These are phyloP conservation scores for Eupithecia abbreviata DNA, from an alignment of 2,888 invertebrate species.

Conservation along the genomic window DNA sequence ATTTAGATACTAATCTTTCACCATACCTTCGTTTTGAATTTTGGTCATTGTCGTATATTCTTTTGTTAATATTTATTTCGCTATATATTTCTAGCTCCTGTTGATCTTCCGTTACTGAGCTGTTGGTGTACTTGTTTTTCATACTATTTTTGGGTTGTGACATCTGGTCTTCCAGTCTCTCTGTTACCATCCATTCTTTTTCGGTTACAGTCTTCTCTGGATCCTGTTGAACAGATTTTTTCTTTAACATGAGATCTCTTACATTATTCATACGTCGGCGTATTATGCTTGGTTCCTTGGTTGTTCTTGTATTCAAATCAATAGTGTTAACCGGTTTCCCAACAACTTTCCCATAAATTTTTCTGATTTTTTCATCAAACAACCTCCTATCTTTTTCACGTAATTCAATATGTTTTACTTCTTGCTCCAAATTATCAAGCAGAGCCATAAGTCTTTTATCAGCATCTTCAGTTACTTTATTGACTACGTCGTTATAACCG, in stretches of 20 bases:
- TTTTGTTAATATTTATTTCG: background rate
- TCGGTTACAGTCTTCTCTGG: conserved; percentile 15
- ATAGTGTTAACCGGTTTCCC: conserved; percentile 45
- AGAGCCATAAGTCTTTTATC: conserved; percentile 62
- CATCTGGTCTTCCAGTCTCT: conserved; percentile 26
- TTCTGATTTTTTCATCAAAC: conserved; percentile 66
- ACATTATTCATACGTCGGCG: conserved; percentile 15
- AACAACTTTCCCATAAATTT: conserved; percentile 63
- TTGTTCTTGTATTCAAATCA: conserved; percentile 22
- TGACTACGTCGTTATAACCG: conserved; percentile 26
- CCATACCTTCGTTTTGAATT: background rate
- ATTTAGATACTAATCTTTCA: background rate
- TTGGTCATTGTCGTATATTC: background rate
- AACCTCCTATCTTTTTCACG: conserved; percentile 60
- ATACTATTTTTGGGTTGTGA: conserved; percentile 20
- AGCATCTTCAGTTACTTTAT: conserved; percentile 48
- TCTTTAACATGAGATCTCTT: conserved; percentile 10
- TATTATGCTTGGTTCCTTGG: conserved; percentile 14
- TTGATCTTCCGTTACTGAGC: conserved; percentile 7
- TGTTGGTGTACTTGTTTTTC: conserved; percentile 34
- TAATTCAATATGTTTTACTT: conserved; percentile 63
- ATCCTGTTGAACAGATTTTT: conserved; percentile 33
- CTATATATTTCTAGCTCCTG: background rate
- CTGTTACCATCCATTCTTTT: conserved; percentile 11
- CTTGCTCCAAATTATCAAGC: conserved; percentile 64